Evolutionary conservation across 2,113 vertebrate genomes (phyloP).

Genomic region (Neogobius melanostomus): DNA sequence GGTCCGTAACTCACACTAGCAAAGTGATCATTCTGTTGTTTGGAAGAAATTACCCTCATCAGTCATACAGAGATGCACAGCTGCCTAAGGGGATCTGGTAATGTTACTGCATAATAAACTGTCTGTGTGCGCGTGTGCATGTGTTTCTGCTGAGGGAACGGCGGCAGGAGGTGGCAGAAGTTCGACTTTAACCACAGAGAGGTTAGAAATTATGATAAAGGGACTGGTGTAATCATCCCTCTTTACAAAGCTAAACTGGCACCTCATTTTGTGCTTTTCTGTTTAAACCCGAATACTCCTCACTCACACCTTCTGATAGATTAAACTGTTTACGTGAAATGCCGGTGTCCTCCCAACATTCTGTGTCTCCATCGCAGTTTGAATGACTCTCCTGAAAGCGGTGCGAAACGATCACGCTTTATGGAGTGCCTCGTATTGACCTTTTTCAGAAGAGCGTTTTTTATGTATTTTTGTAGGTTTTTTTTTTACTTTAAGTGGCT

Average conservation of each 20-base stretch:
- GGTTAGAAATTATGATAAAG: constrained; percentile 62
- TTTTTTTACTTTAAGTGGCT: constrained; percentile 61
- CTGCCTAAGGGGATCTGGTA: constrained; percentile 77
- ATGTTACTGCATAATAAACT: constrained; percentile 77
- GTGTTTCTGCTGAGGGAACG: constrained; percentile 15
- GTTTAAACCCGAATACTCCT: constrained; percentile 40
- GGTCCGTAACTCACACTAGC: constrained; percentile 58
- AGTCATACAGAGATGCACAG: constrained; percentile 82
- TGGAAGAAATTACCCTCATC: constrained; percentile 84
- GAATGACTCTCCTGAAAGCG: constrained; percentile 28
- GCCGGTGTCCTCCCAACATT: constrained; percentile 18
- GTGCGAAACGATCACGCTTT: constrained; percentile 51
- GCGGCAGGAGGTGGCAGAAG: constrained; percentile 59
- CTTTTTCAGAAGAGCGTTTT: constrained; percentile 39
- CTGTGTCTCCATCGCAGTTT: constrained; percentile 22
- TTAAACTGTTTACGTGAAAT: constrained; percentile 21
- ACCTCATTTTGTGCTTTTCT: constrained; percentile 51
- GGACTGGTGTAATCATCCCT: constrained; percentile 47
- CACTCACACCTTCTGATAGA: constrained; percentile 36
- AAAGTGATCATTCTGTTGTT: constrained; percentile 79
- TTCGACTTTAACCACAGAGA: constrained; percentile 59
- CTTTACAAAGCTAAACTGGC: constrained; percentile 40
- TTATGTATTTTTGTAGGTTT: too few species aligned
- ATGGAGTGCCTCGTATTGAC: constrained; percentile 50
- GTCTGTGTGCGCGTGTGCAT: constrained; percentile 42